Conservation (phyloP, 2,797 vertebrate genomes). For the Tauraco hartlaubi region DNA sequence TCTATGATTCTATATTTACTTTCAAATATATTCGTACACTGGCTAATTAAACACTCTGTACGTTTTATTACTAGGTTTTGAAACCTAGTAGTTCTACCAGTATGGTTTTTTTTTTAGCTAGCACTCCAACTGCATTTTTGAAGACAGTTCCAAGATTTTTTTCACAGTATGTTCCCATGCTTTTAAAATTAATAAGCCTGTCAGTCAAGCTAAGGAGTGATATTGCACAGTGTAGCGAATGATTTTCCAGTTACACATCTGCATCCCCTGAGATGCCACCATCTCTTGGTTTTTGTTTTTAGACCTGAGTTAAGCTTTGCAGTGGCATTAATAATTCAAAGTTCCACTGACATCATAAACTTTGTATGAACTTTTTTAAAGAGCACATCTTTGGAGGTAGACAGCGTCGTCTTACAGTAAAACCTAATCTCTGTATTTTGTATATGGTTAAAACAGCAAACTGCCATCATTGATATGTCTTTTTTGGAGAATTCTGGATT, state of each 20-base stretch:
- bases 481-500: not conserved
- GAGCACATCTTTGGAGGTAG: not conserved
- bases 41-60: not conserved
- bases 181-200: slow-evolving; percentile 18
- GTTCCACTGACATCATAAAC: not conserved
- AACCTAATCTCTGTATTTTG: not conserved
- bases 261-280: not conserved
- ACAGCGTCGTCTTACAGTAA: not conserved
- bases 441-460: not conserved
- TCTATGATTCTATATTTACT: not conserved
- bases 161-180: slow-evolving; percentile 9
- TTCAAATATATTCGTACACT: not conserved
- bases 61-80: not conserved
- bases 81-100: not conserved
- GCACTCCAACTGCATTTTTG: slow-evolving; percentile 3
- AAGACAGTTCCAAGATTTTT: slow-evolving; percentile 25
- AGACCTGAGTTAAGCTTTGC: not conserved
- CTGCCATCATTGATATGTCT: not conserved
- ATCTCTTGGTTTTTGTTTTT: not conserved
- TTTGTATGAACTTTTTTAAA: not conserved
- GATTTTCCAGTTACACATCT: slow-evolving; percentile 10
- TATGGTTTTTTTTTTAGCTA: not conserved
- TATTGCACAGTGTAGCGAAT: not conserved
- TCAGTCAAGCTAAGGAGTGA: not conserved
- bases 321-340: not conserved